Base-by-base conservation (phyloP, 2,888 invertebrate genomes). In the Alitta virens region DNA sequence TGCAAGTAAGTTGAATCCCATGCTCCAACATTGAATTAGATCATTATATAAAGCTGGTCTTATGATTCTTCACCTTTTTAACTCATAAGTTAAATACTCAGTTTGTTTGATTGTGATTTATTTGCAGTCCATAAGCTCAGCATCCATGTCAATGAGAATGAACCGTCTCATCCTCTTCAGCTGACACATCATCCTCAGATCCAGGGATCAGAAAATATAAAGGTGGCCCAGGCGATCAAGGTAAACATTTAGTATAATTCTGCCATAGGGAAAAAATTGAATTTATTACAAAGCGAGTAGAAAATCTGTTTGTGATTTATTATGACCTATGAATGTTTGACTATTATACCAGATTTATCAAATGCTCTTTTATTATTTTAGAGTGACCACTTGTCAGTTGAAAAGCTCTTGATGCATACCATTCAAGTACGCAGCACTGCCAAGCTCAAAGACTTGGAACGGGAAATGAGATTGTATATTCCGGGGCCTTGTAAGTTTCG, bases 321-420 rank as follows among this genome's bases (percentile, higher is more conserved):
- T n/a, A n/a, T n/a, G n/a, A n/a, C n/a, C n/a, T n/a, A n/a, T n/a
- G n/a, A n/a, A n/a, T n/a, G n/a, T n/a, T n/a, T n/a, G n/a, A n/a
- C n/a, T n/a, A n/a, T n/a, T n/a, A n/a, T n/a, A n/a, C n/a, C n/a
- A n/a, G n/a, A n/a, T n/a, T n/a, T n/a, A n/a, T n/a, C n/a, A n/a
- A n/a, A n/a, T n/a, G n/a, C n/a, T 46, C 14, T 57, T 53, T 53
- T 12, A 24, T 12, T 21, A 14, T 59, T 93, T 49, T 87, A 92
- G 71, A 92, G 92, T 25, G 94, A 94, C 82, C 89, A 92, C 75
- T 86, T 97, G n/a, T 94, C 95, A 3, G 91, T 97, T 88, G 97
- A 97, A 84, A 89, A 94, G 42, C 85, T 97, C 58, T 85, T 97
- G 42, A 94, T 96, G 5, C 94, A 95, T 79, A 96, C 96, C 0